Conservation (phyloP, 2,797 vertebrate species). For the Falco novaeseelandiae region DNA sequence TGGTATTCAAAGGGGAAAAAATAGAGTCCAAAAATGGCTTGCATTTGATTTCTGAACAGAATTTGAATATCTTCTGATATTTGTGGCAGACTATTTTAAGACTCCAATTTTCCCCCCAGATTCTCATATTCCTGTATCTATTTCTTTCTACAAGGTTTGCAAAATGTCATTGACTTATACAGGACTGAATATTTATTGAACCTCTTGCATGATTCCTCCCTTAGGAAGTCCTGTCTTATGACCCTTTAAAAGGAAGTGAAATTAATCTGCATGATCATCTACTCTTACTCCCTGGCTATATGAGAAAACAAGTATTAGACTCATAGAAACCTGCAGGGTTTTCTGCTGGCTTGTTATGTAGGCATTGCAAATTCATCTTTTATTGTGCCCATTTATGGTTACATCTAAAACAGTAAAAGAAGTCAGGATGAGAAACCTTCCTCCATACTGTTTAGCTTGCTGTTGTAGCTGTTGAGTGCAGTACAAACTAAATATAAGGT, state of each 20-base stretch:
- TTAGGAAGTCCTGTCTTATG: neutral
- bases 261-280: neutral
- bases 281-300: neutral
- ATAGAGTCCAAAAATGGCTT: neutral
- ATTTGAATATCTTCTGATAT: neutral
- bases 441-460: neutral
- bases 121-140: neutral
- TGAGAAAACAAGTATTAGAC: neutral
- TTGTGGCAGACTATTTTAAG: neutral
- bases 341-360: neutral
- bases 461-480: neutral
- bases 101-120: rapidly evolving
- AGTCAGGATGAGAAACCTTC: neutral
- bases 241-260: neutral
- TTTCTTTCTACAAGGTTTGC: neutral
- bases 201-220: neutral
- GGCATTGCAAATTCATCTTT: neutral
- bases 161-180: neutral
- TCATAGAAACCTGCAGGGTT: neutral
- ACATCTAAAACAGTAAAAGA: neutral
- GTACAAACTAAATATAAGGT: neutral
- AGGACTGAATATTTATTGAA: neutral
- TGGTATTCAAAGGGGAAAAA: neutral
- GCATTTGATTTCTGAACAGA: neutral
- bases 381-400: neutral